Evolutionary conservation across 2,797 vertebrate genomes (phyloP), one percentile per base, ranked within the genome.

Genomic region (Lateolabrax maculatus): DNA sequence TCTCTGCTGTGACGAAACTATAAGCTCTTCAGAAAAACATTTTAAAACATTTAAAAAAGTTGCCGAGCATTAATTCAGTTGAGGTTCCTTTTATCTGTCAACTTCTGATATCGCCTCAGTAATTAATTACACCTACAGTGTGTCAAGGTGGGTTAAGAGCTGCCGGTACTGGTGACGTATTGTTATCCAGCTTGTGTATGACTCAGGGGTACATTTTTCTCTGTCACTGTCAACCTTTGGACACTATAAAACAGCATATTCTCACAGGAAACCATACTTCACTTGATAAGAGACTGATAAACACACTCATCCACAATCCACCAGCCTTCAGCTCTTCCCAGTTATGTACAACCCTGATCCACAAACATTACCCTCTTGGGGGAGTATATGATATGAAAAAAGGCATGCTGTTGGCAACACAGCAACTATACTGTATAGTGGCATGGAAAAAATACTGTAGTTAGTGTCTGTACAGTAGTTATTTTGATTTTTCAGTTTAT

Each of bases 61-160:
- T 0, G 5, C 7, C 19, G 65, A 29, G 37, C 72, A 75, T 83
- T 73, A 84, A 84, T 79, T 86, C 72, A 82, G 69, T 51, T 4
- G 4, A 68, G 58, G 51, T 76, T 77, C 41, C 77, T 85, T 86
- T 85, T 71, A 87, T 88, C 84, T 82, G 73, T 82, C 79, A 78
- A 25, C 34, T 80, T 76, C 70, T 55, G 72, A 75, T 74, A 81
- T 83, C 75, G 31, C 55, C 75, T 76, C 77, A 36, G 67, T 86
- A 72, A 85, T 86, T 85, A 56, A 84, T 87, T 87, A 80, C 72
- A 68, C 71, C 75, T 69, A 72, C 64, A 18, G 52, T 75, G 75
- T 80, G 84, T 88, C 79, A 76, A 25, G 55, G 9, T 55, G 65
- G 69, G 74, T 84, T 77, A 81, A 53, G 60, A 83, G 69, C 39